Conservation (phyloP, 1,140 invertebrate genomes). For the Luehdorfia chinensis region DNA sequence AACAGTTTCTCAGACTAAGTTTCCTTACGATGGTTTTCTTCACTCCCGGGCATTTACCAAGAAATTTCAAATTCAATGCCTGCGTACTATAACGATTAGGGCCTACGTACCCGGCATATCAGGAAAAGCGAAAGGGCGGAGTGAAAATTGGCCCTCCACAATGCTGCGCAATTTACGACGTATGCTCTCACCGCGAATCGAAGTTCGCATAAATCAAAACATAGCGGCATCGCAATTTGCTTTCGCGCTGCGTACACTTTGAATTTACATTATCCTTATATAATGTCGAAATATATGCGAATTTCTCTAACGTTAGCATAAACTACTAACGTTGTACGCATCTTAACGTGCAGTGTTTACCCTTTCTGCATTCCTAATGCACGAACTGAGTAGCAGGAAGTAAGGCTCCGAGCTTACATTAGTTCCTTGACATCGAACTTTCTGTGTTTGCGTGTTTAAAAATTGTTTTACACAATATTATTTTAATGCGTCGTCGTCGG, state of each 20-base stretch:
- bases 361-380: slow-evolving; percentile 6
- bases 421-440: too few relatives aligned
- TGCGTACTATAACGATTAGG: too few relatives aligned
- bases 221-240: slow-evolving; percentile 25
- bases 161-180: slow-evolving; percentile 12
- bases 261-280: slow-evolving; percentile 15
- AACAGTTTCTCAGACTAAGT: too few relatives aligned
- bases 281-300: slow-evolving; percentile 12
- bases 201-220: slow-evolving; percentile 27
- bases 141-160: slow-evolving; percentile 7
- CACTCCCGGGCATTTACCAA: too few relatives aligned
- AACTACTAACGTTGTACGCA: slow-evolving; percentile 8
- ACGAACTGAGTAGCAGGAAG: too few relatives aligned
- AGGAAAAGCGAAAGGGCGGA: background rate
- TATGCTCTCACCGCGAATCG: slow-evolving; percentile 26
- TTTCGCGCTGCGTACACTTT: slow-evolving; percentile 5
- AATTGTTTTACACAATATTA: too few relatives aligned
- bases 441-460: too few relatives aligned
- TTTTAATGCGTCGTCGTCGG: too few relatives aligned
- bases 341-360: background rate
- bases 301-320: slow-evolving; percentile 13
- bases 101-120: too few relatives aligned
- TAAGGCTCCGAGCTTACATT: too few relatives aligned
- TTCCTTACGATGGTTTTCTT: too few relatives aligned
- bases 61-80: too few relatives aligned